Base-by-base conservation (phyloP, 2,888 invertebrate genomes). In the Cylindroiulus punctatus region DNA sequence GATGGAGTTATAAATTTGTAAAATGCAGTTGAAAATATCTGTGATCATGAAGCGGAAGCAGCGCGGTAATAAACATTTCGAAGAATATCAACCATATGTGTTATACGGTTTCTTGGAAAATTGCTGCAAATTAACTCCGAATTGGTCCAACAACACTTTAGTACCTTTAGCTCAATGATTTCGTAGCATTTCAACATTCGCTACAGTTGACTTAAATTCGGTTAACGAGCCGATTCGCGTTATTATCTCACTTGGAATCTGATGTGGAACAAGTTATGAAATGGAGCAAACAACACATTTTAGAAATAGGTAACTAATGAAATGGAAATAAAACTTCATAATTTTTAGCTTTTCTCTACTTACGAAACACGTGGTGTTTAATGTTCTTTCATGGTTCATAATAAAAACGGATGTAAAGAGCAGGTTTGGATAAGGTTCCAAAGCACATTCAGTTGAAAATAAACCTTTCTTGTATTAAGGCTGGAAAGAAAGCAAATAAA, bases 321-420 rank as follows among this genome's bases (percentile, higher is more conserved):
- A 52, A 52, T 52, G 52, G 52, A n/a, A 52, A 52, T 52, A 52
- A 47, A 47, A 52, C 52, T 52, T 14, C n/a, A 52, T 52, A 52
- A 52, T 52, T 52, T n/a, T 52, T n/a, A 52, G 52, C n/a, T 52
- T 52, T n/a, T 52, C 52, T n/a, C 52, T 52, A 52, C 4, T 52
- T 52, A 52, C n/a, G 52, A 52, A n/a, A 8, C 52, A 0, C 14
- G 12, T n/a, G 52, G n/a, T n/a, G 14, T n/a, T 52, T 52, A 19
- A 4, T 52, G 19, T 52, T n/a, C 19, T 52, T 3, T 14, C n/a
- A n/a, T n/a, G 3, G 10, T 12, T n/a, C 0, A 5, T n/a, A 52
- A 52, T 52, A 52, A 52, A 52, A 52, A 52, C n/a, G n/a, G 3
- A 19, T 14, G 52, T 52, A 52, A 52, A n/a, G 14, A 5, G 52